Percentiles rank a stretch among this genome's conserved stretches.
phyloP scores from a whole-genome alignment of 2,888 invertebrate species.

The Acanthacorydalis orientalis region DNA sequence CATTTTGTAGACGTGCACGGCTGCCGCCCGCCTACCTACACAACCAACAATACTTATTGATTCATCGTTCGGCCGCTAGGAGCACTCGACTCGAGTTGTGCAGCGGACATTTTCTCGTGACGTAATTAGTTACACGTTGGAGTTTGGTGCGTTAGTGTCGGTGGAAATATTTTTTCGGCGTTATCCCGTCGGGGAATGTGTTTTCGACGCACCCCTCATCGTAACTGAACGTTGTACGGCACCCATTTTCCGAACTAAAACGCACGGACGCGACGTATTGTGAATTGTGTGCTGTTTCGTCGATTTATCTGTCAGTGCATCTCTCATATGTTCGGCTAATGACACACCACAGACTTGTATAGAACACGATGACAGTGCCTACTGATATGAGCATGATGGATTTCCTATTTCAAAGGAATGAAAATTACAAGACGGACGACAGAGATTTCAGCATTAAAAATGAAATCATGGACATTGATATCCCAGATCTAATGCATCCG shows the following conservation, averaged over 20 bases:
- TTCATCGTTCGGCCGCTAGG: no score
- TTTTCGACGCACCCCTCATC: neutral
- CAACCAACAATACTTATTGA: no score
- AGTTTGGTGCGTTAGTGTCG: neutral
- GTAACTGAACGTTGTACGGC: no score
- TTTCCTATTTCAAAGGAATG: slow-evolving; percentile 22
- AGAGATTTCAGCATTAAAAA: slow-evolving; percentile 13
- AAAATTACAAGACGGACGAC: slow-evolving; percentile 19
- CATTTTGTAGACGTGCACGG: no score
- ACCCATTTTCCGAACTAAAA: no score
- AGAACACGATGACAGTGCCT: slow-evolving; percentile 17
- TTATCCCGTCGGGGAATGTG: neutral
- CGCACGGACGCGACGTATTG: neutral
- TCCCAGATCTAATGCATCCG: neutral
- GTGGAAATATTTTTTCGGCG: neutral
- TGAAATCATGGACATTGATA: slow-evolving; percentile 8
- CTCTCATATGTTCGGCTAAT: neutral
- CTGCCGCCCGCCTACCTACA: no score
- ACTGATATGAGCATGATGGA: slow-evolving; percentile 25
- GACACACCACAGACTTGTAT: neutral
- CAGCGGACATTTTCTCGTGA: slow-evolving; percentile 23
- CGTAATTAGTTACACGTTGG: slow-evolving; percentile 53
- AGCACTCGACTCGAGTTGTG: neutral
- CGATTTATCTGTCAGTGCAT: neutral
- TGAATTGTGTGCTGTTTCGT: no score